These are phyloP conservation scores for Melospiza georgiana DNA, from an alignment of 2,113 vertebrate genomes.

Conservation along the genomic window DNA sequence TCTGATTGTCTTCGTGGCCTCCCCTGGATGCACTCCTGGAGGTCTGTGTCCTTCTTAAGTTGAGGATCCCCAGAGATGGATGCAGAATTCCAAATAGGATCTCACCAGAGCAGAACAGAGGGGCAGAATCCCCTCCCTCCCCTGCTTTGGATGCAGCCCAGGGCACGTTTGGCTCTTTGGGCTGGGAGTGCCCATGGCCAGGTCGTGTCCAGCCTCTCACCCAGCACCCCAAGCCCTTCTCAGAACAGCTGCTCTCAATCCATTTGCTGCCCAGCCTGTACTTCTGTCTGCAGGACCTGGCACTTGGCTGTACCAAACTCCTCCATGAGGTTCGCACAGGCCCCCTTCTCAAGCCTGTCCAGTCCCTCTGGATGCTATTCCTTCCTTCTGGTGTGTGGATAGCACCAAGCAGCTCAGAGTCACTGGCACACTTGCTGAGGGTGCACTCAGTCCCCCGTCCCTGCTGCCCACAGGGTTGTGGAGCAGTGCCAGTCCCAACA, in stretches of 20 bases:
- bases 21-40: neutral
- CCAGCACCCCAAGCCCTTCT: neutral
- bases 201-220: neutral
- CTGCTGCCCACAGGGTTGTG: neutral
- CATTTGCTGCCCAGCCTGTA: neutral
- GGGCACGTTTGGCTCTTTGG: rapidly evolving
- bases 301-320: neutral
- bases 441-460: too few relatives aligned
- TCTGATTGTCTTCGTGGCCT: rapidly evolving
- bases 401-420: neutral
- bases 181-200: neutral
- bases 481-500: neutral
- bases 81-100: neutral
- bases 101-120: neutral
- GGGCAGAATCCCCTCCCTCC: neutral
- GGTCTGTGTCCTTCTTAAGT: neutral
- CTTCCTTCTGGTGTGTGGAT: neutral
- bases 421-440: neutral
- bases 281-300: neutral
- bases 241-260: neutral
- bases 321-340: neutral
- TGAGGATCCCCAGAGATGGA: neutral
- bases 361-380: neutral
- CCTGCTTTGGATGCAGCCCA: neutral
- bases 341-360: neutral